Evolutionary conservation across 2,888 invertebrate species (phyloP).

Genomic region (Scaptomyza tumidula): DNA sequence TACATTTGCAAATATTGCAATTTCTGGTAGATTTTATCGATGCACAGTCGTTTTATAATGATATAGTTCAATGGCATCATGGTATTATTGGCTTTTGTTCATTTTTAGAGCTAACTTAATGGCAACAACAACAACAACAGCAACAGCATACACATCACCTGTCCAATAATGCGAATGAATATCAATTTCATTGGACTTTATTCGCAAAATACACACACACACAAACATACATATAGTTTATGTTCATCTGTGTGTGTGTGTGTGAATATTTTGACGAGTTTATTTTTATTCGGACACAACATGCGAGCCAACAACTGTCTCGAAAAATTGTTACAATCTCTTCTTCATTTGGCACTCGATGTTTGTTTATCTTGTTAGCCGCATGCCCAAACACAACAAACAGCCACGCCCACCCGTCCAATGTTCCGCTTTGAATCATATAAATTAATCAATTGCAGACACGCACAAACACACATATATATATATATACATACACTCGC

Average conservation of each 20-base stretch:
- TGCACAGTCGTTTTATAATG: slow-evolving; percentile 2
- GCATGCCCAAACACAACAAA: slow-evolving; percentile 34
- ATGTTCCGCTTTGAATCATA: slow-evolving; percentile 39
- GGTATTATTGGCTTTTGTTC: too few relatives aligned
- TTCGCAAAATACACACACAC: too few relatives aligned
- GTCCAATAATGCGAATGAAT: slow-evolving; percentile 4
- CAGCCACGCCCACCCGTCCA: slow-evolving; percentile 13
- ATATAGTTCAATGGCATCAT: slow-evolving; percentile 9
- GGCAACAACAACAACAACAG: background rate
- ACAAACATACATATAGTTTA: background rate
- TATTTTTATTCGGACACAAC: slow-evolving; percentile 7
- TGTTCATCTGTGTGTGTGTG: background rate
- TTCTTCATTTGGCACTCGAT: slow-evolving; percentile 45
- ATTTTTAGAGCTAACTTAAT: background rate
- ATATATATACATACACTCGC: slow-evolving; percentile 15
- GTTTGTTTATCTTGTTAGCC: slow-evolving; percentile 57
- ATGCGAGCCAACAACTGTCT: slow-evolving; percentile 26
- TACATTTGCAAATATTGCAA: slow-evolving; percentile 18
- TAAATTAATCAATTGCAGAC: slow-evolving; percentile 74
- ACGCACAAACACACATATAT: slow-evolving; percentile 15
- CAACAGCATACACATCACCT: background rate
- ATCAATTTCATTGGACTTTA: slow-evolving; percentile 6
- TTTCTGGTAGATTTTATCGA: slow-evolving; percentile 6
- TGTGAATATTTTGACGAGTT: slow-evolving; percentile 3
- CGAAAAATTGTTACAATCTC: slow-evolving; percentile 34